A percentile compares a stretch with the other conserved stretches of the same genome.
Conservation (phyloP, 2,888 invertebrate species). For the Tribolium freemani region DNA sequence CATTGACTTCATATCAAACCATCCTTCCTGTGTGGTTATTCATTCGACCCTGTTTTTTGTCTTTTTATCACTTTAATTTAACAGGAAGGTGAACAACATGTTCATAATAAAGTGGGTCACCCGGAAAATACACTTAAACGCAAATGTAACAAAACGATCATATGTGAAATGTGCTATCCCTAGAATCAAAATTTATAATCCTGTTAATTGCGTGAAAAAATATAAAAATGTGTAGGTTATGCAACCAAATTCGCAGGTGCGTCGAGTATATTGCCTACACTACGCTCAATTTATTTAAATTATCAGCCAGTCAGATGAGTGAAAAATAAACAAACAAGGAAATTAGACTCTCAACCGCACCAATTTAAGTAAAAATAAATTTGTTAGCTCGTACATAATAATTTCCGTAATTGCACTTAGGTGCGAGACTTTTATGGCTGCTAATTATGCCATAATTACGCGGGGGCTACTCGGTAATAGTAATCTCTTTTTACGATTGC, state of each 20-base stretch:
- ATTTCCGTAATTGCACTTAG: background rate
- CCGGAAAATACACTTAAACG: background rate
- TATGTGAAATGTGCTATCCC: background rate
- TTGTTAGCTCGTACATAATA: background rate
- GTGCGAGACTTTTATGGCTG: background rate
- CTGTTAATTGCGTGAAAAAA: background rate
- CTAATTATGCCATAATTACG: background rate
- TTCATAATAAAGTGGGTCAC: constrained; percentile 22
- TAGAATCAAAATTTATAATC: constrained; percentile 6
- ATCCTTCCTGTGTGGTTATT: constrained; percentile 33
- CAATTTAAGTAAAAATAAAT: background rate
- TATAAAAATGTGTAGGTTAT: constrained; percentile 2
- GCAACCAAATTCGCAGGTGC: no score
- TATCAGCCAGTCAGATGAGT: no score
- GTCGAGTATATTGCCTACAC: no score
- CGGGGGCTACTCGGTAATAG: background rate
- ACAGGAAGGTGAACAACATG: constrained; percentile 25
- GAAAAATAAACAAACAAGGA: background rate
- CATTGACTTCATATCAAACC: constrained; percentile 23
- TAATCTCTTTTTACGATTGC: background rate
- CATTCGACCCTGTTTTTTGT: constrained; percentile 22
- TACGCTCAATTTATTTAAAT: no score
- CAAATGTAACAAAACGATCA: background rate
- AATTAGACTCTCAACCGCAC: background rate
- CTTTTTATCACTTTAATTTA: constrained; percentile 6